Base-by-base conservation (phyloP, 2,888 invertebrate genomes). In the Cephus rjabovi region DNA sequence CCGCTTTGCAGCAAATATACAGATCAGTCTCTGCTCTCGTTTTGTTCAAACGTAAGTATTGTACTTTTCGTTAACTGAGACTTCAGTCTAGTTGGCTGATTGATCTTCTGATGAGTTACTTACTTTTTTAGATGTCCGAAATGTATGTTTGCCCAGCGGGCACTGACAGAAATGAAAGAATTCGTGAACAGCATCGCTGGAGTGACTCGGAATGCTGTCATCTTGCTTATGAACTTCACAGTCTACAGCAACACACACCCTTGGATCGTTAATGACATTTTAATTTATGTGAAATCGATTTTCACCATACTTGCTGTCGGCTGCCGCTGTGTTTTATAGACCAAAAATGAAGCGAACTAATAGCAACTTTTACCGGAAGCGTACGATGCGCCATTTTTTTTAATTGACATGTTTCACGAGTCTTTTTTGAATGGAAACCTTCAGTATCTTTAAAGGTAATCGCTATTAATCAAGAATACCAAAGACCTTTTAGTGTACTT, bases 151-250 rank as follows among this genome's bases (percentile, higher is more conserved):
- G 81, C 0, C 73, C 73, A 31, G 69, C 79, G 4, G 81, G 76
- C 0, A 9, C 23, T 56, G 69, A 75, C 31, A 83, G 81, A 30
- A 33, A 69, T 15, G 86, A 87, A 12, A 85, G 75, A 35, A 82
- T 87, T 33, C 83, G 82, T 6, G 88, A 88, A 3, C 88, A 89
- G 30, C 88, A 91, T 79, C 88, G 88, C 69, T 91, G 91, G 91
- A 90, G 90, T 78, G 90, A 91, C 74, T 90, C 90, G 12, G 91
- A 91, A 79, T 90, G 89, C 79, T 91, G 90, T 80, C 89, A 90
- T 37, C 84, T 91, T 33, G 86, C 90, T 11, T 90, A 90, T 77
- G 91, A 91, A 79, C 80, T 91, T 74, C 90, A 90, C 69, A 88
- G 86, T 82, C 82, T 91, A n/a, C 89, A 89, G 74, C 83, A 81